Evolutionary conservation across 1,140 invertebrate genomes (phyloP).

Genomic region (Ladona fulva): DNA sequence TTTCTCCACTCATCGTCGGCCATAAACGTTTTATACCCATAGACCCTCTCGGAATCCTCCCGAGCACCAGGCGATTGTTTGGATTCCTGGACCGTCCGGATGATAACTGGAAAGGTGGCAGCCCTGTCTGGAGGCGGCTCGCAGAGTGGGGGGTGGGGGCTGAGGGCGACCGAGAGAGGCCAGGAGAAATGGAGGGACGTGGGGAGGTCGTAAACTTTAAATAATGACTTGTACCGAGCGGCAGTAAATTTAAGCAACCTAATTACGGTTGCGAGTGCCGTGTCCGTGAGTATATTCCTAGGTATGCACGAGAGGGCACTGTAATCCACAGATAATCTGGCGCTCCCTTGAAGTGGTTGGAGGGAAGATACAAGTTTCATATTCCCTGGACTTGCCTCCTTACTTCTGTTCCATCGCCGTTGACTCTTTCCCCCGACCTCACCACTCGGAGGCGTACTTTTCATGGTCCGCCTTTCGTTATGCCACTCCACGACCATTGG

Average conservation of each 20-base stretch:
- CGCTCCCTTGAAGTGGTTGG: neutral
- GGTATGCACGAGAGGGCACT: neutral
- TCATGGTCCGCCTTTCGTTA: too few species aligned
- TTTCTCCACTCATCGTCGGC: too few species aligned
- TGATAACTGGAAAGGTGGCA: neutral
- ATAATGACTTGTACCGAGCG: slow-evolving; percentile 4
- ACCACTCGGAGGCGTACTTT: too few species aligned
- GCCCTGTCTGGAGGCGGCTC: neutral
- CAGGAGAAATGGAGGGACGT: neutral
- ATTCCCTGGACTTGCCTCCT: neutral
- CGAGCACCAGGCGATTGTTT: neutral
- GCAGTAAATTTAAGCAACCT: slow-evolving; percentile 2
- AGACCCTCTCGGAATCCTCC: neutral
- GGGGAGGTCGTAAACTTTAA: neutral
- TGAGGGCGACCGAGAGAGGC: neutral
- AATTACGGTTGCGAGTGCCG: neutral
- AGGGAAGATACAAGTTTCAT: neutral
- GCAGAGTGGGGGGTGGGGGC: too few species aligned
- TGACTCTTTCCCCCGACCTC: too few species aligned
- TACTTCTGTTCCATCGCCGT: neutral
- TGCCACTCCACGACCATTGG: too few species aligned
- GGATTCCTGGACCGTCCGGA: neutral
- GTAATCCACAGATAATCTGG: slow-evolving; percentile 9
- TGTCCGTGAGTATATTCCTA: neutral
- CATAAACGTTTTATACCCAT: too few species aligned